Base-by-base conservation (phyloP, 2,888 invertebrate genomes). In the Gandaritis pyraliata region DNA sequence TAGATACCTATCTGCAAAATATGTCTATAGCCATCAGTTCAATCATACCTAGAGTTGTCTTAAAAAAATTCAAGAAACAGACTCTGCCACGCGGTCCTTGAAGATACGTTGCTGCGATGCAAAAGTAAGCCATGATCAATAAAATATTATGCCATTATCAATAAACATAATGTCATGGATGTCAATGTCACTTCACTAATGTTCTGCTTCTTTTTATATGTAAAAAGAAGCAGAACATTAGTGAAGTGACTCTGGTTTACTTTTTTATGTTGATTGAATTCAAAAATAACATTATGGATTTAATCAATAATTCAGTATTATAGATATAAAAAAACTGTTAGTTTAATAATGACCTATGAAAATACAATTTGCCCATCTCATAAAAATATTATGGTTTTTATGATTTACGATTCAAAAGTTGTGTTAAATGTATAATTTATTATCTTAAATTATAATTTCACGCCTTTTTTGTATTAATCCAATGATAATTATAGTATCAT, bases 271-370 rank as follows among this genome's bases (percentile, higher is more conserved):
- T 59, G 55, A 64, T 64, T 64, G 48, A 59, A 59, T 56, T 64
- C 56, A 33, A 8, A 48, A 33, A 54, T 57, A 61, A 47, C 38
- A 50, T 54, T 54, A 43, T 11, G 3, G 15, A 60, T 65, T 65
- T 52, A 60, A 64, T 63, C 63, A 60, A 66, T 66, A 63, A 61
- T 58, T 66, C 58, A 66, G 58, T 50, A 46, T 64, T 59, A 62
- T 41, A 51, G 23, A 52, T 57, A 63, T 59, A 56, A 64, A 52
- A 47, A 33, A 48, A 61, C 58, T 52, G 50, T 61, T 59, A 57
- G 38, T 54, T 23, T 58, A 50, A 66, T 59, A 47, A 48, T 43
- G 30, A 51, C 30, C 51, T 57, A 64, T 59, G 64, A 59, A 59
- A 56, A 64, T 58, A 56, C 41, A 41, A 59, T 63, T 59, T 53